These are phyloP conservation scores for Syngnathoides biaculeatus DNA, from an alignment of 2,113 vertebrate genomes.

Conservation along the genomic window DNA sequence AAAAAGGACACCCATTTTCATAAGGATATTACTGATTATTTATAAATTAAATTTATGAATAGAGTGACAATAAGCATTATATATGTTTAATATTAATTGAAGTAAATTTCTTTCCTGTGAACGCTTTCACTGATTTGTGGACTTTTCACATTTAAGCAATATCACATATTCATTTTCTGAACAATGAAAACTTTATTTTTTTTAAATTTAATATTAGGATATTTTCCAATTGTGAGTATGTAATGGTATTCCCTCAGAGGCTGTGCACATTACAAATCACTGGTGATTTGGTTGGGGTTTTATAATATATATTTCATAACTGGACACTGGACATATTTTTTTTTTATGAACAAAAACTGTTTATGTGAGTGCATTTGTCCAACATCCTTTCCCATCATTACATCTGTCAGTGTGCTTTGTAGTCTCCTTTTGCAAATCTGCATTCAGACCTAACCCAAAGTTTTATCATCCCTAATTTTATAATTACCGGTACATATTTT, in stretches of 20 bases:
- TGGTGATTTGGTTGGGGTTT: conserved; percentile 1
- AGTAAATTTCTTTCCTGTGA: background rate
- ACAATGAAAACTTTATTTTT: background rate
- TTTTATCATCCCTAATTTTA: conserved; percentile 28
- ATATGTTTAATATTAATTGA: background rate
- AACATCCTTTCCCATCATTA: conserved; percentile 47
- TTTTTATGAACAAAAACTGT: conserved; percentile 2
- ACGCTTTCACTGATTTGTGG: background rate
- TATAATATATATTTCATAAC: conserved; percentile 1
- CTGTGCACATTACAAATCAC: background rate
- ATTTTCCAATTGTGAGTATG: background rate
- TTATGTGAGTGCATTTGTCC: conserved; percentile 34
- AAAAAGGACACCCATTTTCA: background rate
- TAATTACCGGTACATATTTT: conserved; percentile 34
- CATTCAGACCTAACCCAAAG: conserved; percentile 60
- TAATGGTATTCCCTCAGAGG: background rate
- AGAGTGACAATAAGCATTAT: no score
- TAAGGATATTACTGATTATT: background rate
- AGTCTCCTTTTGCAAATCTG: conserved; percentile 54
- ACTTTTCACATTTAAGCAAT: background rate
- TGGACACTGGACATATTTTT: no score
- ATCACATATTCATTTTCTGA: no score
- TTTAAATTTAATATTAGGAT: conserved; percentile 3
- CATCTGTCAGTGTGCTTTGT: conserved; percentile 62
- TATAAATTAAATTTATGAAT: no score